phyloP scores from a whole-genome alignment of 2,113 vertebrate genomes.

The Lucifuga dentata region DNA sequence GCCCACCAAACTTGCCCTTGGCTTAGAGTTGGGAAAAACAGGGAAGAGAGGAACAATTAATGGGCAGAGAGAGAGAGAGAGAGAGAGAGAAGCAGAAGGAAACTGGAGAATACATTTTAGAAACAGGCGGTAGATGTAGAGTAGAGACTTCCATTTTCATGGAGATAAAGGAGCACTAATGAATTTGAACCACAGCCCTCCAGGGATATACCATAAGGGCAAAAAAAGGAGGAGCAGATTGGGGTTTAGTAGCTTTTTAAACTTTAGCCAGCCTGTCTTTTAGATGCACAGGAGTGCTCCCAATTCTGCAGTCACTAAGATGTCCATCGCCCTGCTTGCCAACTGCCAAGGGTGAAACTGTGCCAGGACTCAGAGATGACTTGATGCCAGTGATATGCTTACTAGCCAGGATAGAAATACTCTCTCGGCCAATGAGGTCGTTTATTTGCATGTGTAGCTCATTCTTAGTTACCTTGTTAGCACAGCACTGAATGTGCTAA shows the following conservation, averaged over 20 bases:
- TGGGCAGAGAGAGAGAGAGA: not conserved
- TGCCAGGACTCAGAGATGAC: conserved; percentile 59
- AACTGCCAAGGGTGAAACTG: conserved; percentile 58
- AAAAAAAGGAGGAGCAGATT: conserved; percentile 70
- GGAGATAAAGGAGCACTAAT: conserved; percentile 74
- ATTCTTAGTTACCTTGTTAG: conserved; percentile 54
- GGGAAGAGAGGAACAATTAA: conserved; percentile 51
- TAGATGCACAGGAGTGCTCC: conserved; percentile 64
- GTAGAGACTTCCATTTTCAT: conserved; percentile 75
- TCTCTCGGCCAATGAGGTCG: conserved; percentile 48
- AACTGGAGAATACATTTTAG: conserved; percentile 39
- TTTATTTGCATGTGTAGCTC: conserved; percentile 55
- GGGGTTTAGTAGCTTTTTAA: conserved; percentile 63
- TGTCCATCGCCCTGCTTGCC: conserved; percentile 57
- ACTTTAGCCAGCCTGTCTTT: conserved; percentile 69
- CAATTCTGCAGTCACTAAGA: conserved; percentile 64
- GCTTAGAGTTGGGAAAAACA: conserved; percentile 54
- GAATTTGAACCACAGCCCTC: conserved; percentile 75
- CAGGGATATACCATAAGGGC: conserved; percentile 69
- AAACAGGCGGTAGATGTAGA: conserved; percentile 69
- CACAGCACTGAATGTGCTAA: conserved; percentile 9
- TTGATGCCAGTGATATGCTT: conserved; percentile 62
- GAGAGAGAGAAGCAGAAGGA: conserved; percentile 29
- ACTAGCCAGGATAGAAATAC: conserved; percentile 37
- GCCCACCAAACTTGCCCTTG: conserved; percentile 51